Percentiles rank a stretch among this genome's conserved stretches.
These are phyloP conservation scores for Styela clava DNA, from an alignment of 23 tunicate genomes.

Conservation along the genomic window DNA sequence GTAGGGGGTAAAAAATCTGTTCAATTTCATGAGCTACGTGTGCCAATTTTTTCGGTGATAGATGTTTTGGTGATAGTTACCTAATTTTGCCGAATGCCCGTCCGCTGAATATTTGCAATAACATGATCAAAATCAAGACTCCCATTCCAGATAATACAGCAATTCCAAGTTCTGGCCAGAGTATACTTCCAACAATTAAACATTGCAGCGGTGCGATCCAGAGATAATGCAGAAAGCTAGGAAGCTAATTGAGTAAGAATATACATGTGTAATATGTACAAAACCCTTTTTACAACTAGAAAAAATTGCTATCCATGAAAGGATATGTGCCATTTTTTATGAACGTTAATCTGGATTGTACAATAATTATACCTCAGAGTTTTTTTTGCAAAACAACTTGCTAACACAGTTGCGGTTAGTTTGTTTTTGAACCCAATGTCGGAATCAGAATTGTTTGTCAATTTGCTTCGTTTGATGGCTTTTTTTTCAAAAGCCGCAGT, in stretches of 20 bases:
- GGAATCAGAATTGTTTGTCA: no score
- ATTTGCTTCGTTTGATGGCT: no score
- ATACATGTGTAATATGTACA: not conserved
- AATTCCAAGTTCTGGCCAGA: conserved; percentile 30
- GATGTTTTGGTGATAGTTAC: no score
- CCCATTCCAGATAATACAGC: conserved; percentile 7
- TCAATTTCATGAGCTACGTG: no score
- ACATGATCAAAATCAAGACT: not conserved
- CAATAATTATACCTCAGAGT: not conserved
- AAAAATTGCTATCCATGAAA: no score
- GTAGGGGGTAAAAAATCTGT: no score
- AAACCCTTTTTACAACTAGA: not conserved
- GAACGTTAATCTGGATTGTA: no score
- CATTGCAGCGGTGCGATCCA: conserved; percentile 60
- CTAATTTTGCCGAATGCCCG: not conserved
- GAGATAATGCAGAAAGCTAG: conserved; percentile 38
- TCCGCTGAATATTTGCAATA: conserved; percentile 3
- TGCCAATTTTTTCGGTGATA: no score
- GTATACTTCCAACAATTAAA: conserved; percentile 20
- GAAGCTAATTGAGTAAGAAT: not conserved
- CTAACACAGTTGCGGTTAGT: no score
- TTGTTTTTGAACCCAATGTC: no score
- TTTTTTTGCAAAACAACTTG: no score
- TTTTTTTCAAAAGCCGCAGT: no score
- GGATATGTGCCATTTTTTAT: not conserved